phyloP scores from a whole-genome alignment of 2,888 invertebrate genomes.

The Drosophila fulvimacula region DNA sequence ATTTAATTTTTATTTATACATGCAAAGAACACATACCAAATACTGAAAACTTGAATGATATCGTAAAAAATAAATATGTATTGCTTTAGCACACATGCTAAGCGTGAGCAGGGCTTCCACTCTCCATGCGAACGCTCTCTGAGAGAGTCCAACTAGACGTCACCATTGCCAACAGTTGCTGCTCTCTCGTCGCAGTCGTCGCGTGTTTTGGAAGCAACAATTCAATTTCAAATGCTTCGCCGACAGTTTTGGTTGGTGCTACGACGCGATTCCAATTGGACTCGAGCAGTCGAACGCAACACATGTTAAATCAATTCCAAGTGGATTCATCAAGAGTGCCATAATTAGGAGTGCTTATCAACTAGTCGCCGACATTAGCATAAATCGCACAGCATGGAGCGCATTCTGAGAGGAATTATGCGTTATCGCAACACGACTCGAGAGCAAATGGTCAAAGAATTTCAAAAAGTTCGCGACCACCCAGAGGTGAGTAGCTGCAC shows the following conservation, averaged over 20 bases:
- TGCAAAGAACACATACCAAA: too few species aligned
- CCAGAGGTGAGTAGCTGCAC: slow-evolving; percentile 86
- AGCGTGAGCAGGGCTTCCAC: slow-evolving; percentile 10
- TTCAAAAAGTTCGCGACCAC: slow-evolving; percentile 94
- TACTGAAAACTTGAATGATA: too few species aligned
- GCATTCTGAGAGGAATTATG: slow-evolving; percentile 95
- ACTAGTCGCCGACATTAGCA: slow-evolving; percentile 6
- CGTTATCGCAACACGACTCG: slow-evolving; percentile 93
- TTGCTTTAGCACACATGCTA: background rate
- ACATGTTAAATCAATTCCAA: slow-evolving; percentile 35
- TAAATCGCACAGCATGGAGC: slow-evolving; percentile 88
- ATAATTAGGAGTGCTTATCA: slow-evolving; percentile 23
- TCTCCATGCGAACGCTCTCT: slow-evolving; percentile 15
- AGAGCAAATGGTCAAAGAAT: slow-evolving; percentile 96
- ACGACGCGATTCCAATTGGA: slow-evolving; percentile 25
- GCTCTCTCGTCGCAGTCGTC: slow-evolving; percentile 26
- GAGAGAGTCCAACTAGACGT: slow-evolving; percentile 37
- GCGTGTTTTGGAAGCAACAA: slow-evolving; percentile 75
- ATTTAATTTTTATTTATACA: too few species aligned
- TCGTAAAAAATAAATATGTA: background rate
- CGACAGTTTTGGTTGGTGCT: slow-evolving; percentile 41
- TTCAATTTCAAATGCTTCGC: slow-evolving; percentile 56
- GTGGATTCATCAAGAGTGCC: slow-evolving; percentile 43
- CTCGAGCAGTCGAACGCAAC: slow-evolving; percentile 13
- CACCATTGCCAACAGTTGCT: slow-evolving; percentile 34